Percentiles rank a stretch among this genome's conserved stretches.
Evolutionary conservation across 2,797 vertebrate genomes (phyloP).

Genomic region (Spondyliosoma cantharus): DNA sequence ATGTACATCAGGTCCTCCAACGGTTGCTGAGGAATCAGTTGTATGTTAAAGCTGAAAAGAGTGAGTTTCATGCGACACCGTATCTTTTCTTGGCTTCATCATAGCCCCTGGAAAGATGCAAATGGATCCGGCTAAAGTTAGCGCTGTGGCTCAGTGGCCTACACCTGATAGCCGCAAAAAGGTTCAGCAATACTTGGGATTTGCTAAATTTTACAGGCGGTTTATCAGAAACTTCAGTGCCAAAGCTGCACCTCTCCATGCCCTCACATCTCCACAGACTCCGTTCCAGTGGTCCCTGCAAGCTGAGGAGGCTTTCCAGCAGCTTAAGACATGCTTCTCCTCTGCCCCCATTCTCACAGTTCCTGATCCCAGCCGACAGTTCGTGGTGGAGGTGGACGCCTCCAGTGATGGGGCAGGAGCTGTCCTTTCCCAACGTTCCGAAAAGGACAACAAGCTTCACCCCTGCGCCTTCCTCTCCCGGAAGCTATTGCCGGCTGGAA

Average conservation of each 20-base stretch:
- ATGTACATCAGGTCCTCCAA: background rate
- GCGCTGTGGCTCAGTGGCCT: background rate
- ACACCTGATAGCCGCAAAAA: background rate
- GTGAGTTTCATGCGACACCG: background rate
- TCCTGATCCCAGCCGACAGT: too few species aligned
- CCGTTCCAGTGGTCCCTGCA: background rate
- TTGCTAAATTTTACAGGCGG: too few species aligned
- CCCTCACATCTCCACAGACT: background rate
- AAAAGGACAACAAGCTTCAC: background rate
- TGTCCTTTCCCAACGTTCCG: background rate
- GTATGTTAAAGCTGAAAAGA: background rate
- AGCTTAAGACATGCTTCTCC: too few species aligned
- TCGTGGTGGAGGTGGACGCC: too few species aligned
- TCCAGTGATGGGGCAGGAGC: too few species aligned
- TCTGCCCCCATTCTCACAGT: too few species aligned
- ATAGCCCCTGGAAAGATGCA: background rate
- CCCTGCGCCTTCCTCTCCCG: background rate
- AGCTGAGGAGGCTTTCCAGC: background rate
- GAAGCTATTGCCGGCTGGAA: background rate
- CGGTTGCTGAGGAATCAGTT: background rate
- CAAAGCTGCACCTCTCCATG: background rate
- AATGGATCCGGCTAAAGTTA: background rate
- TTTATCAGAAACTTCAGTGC: background rate
- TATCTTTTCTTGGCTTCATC: background rate
- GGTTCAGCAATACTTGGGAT: background rate